Evolutionary conservation across 2,113 vertebrate species (phyloP).

Genomic region (Rhodinocichla rosea): DNA sequence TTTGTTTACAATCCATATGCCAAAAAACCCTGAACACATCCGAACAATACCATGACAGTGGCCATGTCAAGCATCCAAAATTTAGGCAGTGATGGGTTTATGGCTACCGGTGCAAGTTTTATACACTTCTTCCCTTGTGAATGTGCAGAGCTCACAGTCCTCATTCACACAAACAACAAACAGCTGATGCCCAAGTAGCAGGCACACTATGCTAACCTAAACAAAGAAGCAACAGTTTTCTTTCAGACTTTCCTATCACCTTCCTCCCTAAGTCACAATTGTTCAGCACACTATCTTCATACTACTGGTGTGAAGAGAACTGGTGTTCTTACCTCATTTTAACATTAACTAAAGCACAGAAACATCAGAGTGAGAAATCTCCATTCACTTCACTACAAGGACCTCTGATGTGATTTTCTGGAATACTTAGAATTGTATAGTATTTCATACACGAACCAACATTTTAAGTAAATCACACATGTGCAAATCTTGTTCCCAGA

Average conservation of each 20-base stretch:
- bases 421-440: not conserved
- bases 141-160: not conserved
- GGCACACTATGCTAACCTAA: not conserved
- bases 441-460: not conserved
- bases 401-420: not conserved
- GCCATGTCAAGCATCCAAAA: not conserved
- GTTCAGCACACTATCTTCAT: not conserved
- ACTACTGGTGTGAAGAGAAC: not conserved
- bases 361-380: not conserved
- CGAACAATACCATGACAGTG: not conserved
- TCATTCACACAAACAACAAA: not conserved
- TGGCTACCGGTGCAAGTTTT: not conserved
- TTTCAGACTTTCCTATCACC: not conserved
- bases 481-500: not conserved
- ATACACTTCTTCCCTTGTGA: not conserved
- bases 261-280: not conserved
- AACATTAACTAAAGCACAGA: not conserved
- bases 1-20: not conserved
- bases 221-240: not conserved
- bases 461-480: not conserved
- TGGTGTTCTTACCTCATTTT: not conserved
- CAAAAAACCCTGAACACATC: not conserved
- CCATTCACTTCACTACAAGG: not conserved
- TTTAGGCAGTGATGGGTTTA: not conserved
- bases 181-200: not conserved